Conservation (phyloP, 2,113 vertebrate species). For the Dasyprocta punctata region DNA sequence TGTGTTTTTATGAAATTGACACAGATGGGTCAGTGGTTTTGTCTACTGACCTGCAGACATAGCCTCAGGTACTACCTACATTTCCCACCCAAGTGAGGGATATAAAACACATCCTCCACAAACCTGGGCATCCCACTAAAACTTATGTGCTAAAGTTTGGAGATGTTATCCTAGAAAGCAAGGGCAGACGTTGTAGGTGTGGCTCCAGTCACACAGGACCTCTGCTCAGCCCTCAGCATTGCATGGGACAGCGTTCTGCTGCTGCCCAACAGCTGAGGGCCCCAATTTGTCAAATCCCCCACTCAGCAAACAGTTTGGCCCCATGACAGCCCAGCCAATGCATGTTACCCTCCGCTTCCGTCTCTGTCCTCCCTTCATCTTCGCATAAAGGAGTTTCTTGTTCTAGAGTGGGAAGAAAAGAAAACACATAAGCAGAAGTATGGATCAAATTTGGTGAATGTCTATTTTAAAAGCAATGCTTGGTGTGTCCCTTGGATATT, state of each 20-base stretch:
- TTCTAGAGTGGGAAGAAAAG: constrained; percentile 85
- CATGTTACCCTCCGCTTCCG: constrained; percentile 93
- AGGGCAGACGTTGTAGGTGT: background rate
- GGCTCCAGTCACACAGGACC: background rate
- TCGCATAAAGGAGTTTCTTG: constrained; percentile 96
- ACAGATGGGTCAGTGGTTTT: background rate
- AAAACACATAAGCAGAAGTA: constrained; percentile 63
- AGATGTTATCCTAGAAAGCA: background rate
- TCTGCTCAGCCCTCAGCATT: background rate
- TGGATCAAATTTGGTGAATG: constrained; percentile 70
- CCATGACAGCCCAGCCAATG: background rate
- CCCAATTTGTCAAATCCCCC: background rate
- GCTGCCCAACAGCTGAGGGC: background rate
- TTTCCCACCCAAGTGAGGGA: too few relatives aligned
- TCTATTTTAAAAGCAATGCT: constrained; percentile 73
- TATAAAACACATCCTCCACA: background rate
- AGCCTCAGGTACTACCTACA: fast-evolving
- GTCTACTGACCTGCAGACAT: background rate
- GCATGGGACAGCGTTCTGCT: background rate
- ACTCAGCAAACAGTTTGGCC: background rate
- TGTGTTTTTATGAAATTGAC: background rate
- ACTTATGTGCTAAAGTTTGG: background rate
- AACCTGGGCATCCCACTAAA: background rate
- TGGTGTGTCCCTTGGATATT: constrained; percentile 70
- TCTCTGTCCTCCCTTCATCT: constrained; percentile 92